phyloP scores from a whole-genome alignment of 2,888 invertebrate genomes.

The Lottia gigantea region DNA sequence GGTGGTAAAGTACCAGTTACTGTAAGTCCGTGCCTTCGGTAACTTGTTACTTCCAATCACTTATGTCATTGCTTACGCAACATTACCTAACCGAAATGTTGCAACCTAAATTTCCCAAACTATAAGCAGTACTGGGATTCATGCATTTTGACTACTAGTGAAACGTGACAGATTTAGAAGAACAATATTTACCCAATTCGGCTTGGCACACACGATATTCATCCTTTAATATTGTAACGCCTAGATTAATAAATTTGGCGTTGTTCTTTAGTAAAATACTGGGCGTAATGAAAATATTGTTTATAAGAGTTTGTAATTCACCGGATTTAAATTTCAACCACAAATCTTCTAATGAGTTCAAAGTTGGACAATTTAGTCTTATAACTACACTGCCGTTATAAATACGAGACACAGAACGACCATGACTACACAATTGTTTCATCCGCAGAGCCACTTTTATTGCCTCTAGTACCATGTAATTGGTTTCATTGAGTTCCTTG shows the following conservation, averaged over 20 bases:
- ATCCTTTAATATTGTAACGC: constrained; percentile 4
- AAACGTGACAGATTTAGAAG: too few species aligned
- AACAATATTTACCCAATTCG: constrained; percentile 16
- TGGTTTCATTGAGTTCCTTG: constrained; percentile 13
- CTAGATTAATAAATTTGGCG: not conserved
- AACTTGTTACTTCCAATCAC: too few species aligned
- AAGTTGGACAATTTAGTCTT: constrained; percentile 25
- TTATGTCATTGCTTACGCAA: too few species aligned
- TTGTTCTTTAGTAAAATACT: not conserved
- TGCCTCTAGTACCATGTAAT: constrained; percentile 2
- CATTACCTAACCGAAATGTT: too few species aligned
- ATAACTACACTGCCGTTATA: constrained; percentile 28
- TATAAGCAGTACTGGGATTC: too few species aligned
- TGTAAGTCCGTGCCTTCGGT: too few species aligned
- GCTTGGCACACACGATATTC: constrained; percentile 17
- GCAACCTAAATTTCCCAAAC: too few species aligned
- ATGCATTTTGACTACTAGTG: too few species aligned
- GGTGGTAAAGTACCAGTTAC: too few species aligned
- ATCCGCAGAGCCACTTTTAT: constrained; percentile 20
- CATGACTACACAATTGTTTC: constrained; percentile 22
- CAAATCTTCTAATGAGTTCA: constrained; percentile 26
- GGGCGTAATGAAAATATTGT: constrained; percentile 14
- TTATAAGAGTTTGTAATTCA: constrained; percentile 19
- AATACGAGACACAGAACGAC: constrained; percentile 23
- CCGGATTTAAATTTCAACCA: constrained; percentile 24